Evolutionary conservation across 35 echinoderm and acorn worm species (phyloP), one percentile per base, ranked within the genome.

Genomic region (Chiridota heheva): DNA sequence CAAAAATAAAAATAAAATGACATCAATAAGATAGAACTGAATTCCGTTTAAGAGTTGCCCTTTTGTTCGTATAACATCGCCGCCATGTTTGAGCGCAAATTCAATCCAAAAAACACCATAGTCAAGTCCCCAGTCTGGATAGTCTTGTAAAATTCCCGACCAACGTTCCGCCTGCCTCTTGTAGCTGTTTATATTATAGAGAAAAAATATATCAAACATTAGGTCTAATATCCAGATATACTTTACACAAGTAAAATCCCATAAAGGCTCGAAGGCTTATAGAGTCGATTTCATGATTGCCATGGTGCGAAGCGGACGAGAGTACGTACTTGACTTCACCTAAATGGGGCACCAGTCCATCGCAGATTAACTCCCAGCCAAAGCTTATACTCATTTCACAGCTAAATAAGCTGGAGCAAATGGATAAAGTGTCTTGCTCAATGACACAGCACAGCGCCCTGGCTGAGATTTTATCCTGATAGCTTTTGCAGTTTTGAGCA

Each of bases 31-130:
- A 42, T 63, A 63, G 40, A 75, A 85, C 28, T 85, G 69, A 16
- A 76, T 37, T 10, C 43, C 42, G 7, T 48, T 55, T 36, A 86
- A 42, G 36, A 58, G 56, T 29, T 75, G 69, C 29, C 37, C 70
- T 13, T 72, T 58, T 10, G 82, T 41, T 76, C 82, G 46, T 27
- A 69, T 73, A 7, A 67, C 6, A 16, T 73, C 36, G 28, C 82
- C 48, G 1, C 69, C 82, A 44, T 85, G 82, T 24, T 86, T 76
- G n/a, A 86, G 40, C 51, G 76, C 69, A 31, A 76, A 36, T 44
- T 86, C 82, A 26, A 86, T 58, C 70, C 70, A 78, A 42, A 76
- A 86, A 1, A 36, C 70, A 1, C 45, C 82, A 16, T 39, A 44
- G 20, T 86, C 82, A 26, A 73, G 26, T 6, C 58, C 49, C 46